Percentiles rank a stretch among this genome's conserved stretches.
Evolutionary conservation across 2,797 vertebrate genomes (phyloP).

Genomic region (Squalus acanthias): DNA sequence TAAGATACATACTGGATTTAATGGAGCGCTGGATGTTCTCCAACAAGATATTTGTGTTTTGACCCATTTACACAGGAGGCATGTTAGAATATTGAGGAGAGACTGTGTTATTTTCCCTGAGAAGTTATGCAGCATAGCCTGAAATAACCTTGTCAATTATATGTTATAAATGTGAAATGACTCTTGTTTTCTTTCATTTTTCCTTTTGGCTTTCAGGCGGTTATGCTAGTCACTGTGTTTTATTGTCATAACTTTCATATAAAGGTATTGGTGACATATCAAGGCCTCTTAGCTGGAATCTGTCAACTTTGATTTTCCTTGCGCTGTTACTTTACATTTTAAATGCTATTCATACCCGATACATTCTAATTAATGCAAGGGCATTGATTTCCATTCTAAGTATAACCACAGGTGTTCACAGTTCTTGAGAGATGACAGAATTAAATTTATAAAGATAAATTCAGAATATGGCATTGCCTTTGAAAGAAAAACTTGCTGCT

Average conservation of each 20-base stretch:
- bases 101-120: not conserved
- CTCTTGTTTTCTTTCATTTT: not conserved
- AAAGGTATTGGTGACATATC: conserved; percentile 22
- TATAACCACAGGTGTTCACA: not conserved
- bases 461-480: not conserved
- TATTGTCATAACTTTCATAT: conserved; percentile 3
- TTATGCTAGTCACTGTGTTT: conserved; percentile 28
- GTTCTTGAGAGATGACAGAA: not conserved
- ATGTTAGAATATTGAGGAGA: conserved; percentile 10
- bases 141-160: conserved; percentile 26
- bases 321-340: conserved; percentile 12
- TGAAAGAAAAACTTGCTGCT: not conserved
- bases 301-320: conserved; percentile 29
- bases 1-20: not conserved
- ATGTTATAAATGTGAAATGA: conserved; percentile 8
- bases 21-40: not conserved
- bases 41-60: not conserved
- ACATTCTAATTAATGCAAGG: conserved; percentile 24
- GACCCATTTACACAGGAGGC: not conserved
- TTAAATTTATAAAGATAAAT: not conserved
- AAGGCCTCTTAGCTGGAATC: conserved; percentile 12
- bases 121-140: not conserved
- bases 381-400: not conserved
- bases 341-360: conserved; percentile 23
- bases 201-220: not conserved